Evolutionary conservation across 2,888 invertebrate species (phyloP).

Genomic region (Apoda limacodes): DNA sequence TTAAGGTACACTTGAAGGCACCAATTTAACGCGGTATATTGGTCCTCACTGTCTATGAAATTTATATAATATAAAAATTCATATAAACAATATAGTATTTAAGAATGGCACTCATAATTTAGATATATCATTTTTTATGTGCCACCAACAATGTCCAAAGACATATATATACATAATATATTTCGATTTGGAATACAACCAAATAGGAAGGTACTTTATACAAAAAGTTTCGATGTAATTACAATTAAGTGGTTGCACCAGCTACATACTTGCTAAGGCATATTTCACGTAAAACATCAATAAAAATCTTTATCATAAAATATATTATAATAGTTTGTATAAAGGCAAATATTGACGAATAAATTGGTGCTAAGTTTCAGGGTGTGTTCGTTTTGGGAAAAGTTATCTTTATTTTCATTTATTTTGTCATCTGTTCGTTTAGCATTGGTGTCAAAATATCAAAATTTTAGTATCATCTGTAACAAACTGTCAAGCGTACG

Average conservation of each 20-base stretch:
- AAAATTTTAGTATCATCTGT: too few species aligned
- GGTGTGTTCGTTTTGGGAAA: too few species aligned
- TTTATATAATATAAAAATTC: too few species aligned
- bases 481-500: too few species aligned
- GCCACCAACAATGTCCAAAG: constrained; percentile 22
- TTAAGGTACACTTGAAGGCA: constrained; percentile 51
- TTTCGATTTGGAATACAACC: constrained; percentile 26
- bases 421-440: too few species aligned
- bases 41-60: constrained; percentile 48
- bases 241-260: constrained; percentile 45
- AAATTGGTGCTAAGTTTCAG: constrained; percentile 50
- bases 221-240: constrained; percentile 22
- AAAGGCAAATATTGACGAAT: constrained; percentile 36
- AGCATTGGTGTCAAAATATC: too few species aligned
- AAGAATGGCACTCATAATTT: constrained; percentile 37
- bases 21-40: constrained; percentile 43
- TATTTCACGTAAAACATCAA: constrained; percentile 38
- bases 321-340: constrained; percentile 37
- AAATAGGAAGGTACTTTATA: constrained; percentile 26
- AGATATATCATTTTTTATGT: constrained; percentile 23
- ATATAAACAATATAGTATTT: constrained; percentile 26
- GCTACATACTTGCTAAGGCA: constrained; percentile 64
- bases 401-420: too few species aligned
- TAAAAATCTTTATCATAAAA: constrained; percentile 43
- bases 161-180: constrained; percentile 21